Conservation (phyloP, 2,113 vertebrate genomes). For the Corvus cornix region DNA sequence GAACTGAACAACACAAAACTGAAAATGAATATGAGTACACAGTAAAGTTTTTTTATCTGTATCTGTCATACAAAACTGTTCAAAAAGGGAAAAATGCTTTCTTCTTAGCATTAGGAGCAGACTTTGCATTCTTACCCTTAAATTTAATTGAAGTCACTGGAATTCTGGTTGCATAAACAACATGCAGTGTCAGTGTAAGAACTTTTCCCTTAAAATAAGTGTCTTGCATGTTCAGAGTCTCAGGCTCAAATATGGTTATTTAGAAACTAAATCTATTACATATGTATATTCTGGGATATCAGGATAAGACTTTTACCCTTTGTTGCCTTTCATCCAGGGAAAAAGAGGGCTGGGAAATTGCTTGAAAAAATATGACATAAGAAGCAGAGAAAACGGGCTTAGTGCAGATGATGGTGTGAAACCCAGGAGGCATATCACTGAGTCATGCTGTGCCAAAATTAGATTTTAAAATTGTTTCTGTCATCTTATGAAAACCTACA, state of each 20-base stretch:
- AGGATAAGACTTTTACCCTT: slow-evolving; percentile 8
- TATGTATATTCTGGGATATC: background rate
- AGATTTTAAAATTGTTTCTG: slow-evolving; percentile 40
- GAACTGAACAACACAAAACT: background rate
- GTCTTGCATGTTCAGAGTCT: background rate
- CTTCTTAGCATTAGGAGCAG: background rate
- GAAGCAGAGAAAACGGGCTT: slow-evolving; percentile 45
- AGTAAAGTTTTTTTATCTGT: background rate
- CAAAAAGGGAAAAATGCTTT: background rate
- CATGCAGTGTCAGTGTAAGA: background rate
- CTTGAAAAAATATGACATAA: slow-evolving; percentile 3
- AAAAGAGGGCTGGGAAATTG: background rate
- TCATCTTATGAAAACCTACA: background rate
- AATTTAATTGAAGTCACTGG: background rate
- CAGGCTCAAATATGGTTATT: background rate
- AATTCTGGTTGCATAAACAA: background rate
- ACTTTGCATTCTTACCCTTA: background rate
- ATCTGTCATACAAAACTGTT: background rate
- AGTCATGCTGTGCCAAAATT: slow-evolving; percentile 37
- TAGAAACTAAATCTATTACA: background rate
- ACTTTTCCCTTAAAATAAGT: background rate
- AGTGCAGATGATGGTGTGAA: slow-evolving; percentile 11
- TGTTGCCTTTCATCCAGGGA: background rate
- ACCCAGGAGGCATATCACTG: background rate
- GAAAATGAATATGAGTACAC: background rate